Conservation (phyloP, 2,888 invertebrate genomes). For the Mesochorus sp. region DNA sequence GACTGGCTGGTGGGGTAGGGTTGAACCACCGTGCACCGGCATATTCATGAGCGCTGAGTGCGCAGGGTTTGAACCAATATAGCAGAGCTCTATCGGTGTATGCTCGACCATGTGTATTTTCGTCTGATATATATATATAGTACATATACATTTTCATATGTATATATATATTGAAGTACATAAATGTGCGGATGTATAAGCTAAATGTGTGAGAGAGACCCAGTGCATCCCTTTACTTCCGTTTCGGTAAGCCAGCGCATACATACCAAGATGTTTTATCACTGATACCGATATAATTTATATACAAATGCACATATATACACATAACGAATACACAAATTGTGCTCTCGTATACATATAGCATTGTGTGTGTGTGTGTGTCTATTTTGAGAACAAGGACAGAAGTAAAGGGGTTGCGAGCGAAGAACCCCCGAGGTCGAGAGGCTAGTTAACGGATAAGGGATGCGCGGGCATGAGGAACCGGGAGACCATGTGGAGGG, state of each 20-base stretch:
- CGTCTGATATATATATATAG: conserved; percentile 5
- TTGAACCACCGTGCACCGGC: conserved; percentile 76
- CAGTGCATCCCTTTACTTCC: conserved; percentile 11
- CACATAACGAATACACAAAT: conserved; percentile 53
- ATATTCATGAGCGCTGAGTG: conserved; percentile 80
- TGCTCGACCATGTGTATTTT: conserved; percentile 38
- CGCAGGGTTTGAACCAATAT: conserved; percentile 78
- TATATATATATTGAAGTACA: neutral
- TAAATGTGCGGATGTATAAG: neutral
- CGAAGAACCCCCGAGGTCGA: conserved; percentile 5
- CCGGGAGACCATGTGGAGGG: conserved; percentile 51
- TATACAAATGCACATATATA: conserved; percentile 57
- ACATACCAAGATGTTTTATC: conserved; percentile 16
- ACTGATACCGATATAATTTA: conserved; percentile 60
- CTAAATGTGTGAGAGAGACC: neutral
- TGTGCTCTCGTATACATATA: conserved; percentile 44
- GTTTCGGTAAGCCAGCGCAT: neutral
- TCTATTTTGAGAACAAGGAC: neutral
- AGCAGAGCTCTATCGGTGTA: conserved; percentile 58
- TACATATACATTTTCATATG: neutral
- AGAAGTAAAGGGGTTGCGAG: conserved; percentile 5
- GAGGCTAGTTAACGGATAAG: conserved; percentile 36
- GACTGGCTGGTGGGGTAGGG: conserved; percentile 68
- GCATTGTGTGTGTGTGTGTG: conserved; percentile 10
- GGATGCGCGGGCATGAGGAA: conserved; percentile 45